phyloP scores from a whole-genome alignment of 2,888 invertebrate species.

The Archaeoteleia sp. region DNA sequence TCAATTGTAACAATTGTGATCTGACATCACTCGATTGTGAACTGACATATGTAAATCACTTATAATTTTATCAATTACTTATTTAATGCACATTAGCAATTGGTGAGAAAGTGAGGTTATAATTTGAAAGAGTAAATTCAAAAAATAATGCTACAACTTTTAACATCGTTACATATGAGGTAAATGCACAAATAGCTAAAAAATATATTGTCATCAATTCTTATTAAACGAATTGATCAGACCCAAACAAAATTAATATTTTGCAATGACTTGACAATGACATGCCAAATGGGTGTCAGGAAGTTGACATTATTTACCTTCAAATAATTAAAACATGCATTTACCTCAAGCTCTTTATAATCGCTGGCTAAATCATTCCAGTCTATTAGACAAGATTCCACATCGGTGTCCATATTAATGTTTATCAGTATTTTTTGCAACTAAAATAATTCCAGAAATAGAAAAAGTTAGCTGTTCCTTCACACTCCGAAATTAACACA shows the following conservation, averaged over 20 bases:
- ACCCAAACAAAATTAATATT: not conserved
- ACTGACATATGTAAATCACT: too few relatives aligned
- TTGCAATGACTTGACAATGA: not conserved
- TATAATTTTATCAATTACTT: too few relatives aligned
- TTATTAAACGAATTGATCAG: constrained; percentile 4
- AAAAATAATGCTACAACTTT: too few relatives aligned
- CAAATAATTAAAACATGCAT: constrained; percentile 31
- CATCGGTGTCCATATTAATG: constrained; percentile 78
- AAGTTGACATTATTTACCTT: constrained; percentile 30
- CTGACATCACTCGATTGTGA: too few relatives aligned
- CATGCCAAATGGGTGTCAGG: not conserved
- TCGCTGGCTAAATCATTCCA: constrained; percentile 88
- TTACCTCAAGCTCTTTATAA: constrained; percentile 88
- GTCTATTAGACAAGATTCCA: constrained; percentile 79
- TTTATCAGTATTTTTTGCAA: not conserved
- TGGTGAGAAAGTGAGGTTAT: constrained; percentile 14
- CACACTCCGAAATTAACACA: too few relatives aligned
- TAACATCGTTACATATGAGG: not conserved
- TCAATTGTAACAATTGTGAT: too few relatives aligned
- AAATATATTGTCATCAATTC: too few relatives aligned
- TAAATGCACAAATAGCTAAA: not conserved
- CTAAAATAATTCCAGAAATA: too few relatives aligned
- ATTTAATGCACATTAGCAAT: too few relatives aligned
- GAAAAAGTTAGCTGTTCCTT: too few relatives aligned
- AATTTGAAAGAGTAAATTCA: not conserved